Base-by-base conservation (phyloP, 2,888 invertebrate genomes). In the Temnothorax ravouxi region DNA sequence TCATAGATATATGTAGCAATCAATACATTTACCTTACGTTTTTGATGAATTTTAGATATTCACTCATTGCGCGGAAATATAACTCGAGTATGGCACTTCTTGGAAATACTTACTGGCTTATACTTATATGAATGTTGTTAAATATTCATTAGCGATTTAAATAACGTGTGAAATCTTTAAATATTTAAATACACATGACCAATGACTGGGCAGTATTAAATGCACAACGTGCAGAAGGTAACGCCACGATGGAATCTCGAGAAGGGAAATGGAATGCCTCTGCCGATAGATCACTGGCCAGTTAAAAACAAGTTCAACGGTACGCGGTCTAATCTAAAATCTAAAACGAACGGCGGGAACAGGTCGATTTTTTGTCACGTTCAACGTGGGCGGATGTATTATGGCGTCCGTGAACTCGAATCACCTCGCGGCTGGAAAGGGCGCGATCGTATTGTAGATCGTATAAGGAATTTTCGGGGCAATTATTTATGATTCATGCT, bases 221-320 rank as follows among this genome's bases (percentile, higher is more conserved):
- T 34, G 44, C 41, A 15, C 54, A 3, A 29, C 47, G 34, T 69
- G 56, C 59, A 72, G 38, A 71, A 59, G 59, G n/a, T 71, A 71
- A 80, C 59, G 71, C 77, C 56, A 38, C 34, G 59, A 80, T 80
- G 87, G 86, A 88, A 88, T 85, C 86, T 87, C 77, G 83, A 41
- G 67, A 62, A 75, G 83, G 86, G 62, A 84, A 88, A 88, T 83
- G 80, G 82, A 84, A 84, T 84, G 88, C 80, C 84, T 85, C 41
- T 82, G n/a, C 29, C 88, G 85, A 85, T 88, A 87, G 87, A 88
- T 88, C 87, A 82, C 72, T 82, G 62, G 75, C 34, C 34, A 54
- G 75, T 81, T 81, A 81, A 75, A 81, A 75, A 75, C 81, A 80
- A 80, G 79, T 80, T 80, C 79, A 80, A 80, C 72, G 72, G 59